Evolutionary conservation across 2,113 vertebrate species (phyloP), one percentile per base, ranked within the genome.

Genomic region (Bos indicus): DNA sequence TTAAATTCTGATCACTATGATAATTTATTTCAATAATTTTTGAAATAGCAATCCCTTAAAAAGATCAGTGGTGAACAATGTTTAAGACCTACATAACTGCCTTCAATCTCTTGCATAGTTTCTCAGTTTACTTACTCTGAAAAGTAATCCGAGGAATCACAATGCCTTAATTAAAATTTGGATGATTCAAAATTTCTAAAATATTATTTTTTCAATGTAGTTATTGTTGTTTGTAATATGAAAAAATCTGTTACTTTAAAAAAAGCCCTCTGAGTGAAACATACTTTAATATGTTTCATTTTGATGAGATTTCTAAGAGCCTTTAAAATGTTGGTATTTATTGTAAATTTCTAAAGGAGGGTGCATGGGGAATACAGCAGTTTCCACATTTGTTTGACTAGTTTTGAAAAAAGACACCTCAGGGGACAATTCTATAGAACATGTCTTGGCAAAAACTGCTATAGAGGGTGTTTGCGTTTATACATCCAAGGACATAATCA

Each of bases 1-100:
- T 92, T 95, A 97, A 91, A 91, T 83, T 91, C 3, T 82, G 46
- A 64, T 82, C 54, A 95, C 33, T 94, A 30, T 57, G 19, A 78
- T 92, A 90, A 96, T 97, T 96, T 91, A 19, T 92, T 97, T 81
- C 46, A 88, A 96, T 92, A n/a, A 93, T 88, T 96, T 97, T 59
- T 86, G 16, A 4, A 94, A 40, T 56, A 89, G 28, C 43, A 95
- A 85, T 90, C 10, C 10, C 26, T 98, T 96, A 62, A 60, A 97
- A 92, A 97, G 85, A 82, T 96, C 87, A 96, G 43, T 90, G 64
- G 40, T 95, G 46, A 84, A 54, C n/a, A 80, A 8, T 1, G 60
- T 90, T 96, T 91, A 92, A 78, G 43, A 96, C 56, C 74, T 95
- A 90, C 90, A 90, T 93, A 81, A 97, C 23, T 88, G 3, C 64